A percentile compares a stretch with the other conserved stretches of the same genome.
Evolutionary conservation across 2,113 vertebrate species (phyloP).

Genomic region (Maccullochella peelii): DNA sequence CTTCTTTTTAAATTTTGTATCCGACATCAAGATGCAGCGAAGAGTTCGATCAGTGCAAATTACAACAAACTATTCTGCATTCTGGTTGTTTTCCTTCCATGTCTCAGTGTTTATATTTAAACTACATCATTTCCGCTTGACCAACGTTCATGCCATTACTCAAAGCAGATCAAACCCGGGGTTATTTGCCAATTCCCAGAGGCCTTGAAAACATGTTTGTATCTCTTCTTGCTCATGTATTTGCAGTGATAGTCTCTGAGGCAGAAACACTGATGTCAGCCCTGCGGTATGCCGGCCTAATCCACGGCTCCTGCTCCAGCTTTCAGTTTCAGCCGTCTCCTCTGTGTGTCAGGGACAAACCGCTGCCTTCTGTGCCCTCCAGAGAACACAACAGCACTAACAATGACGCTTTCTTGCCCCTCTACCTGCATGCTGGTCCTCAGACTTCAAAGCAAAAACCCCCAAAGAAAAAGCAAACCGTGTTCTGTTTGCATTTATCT

Average conservation of each 20-base stretch:
- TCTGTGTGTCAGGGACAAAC: constrained; percentile 40
- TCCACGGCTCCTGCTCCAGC: constrained; percentile 48
- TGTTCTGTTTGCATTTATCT: constrained; percentile 70
- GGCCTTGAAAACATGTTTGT: constrained; percentile 41
- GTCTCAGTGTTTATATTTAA: background rate
- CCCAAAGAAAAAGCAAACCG: constrained; percentile 46
- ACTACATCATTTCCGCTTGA: constrained; percentile 30
- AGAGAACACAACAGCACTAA: constrained; percentile 41
- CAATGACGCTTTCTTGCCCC: constrained; percentile 29
- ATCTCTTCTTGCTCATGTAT: constrained; percentile 26
- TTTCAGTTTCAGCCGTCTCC: constrained; percentile 14
- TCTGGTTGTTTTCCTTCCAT: constrained; percentile 3
- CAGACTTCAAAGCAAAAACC: constrained; percentile 62
- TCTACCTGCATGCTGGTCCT: constrained; percentile 60
- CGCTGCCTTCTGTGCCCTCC: constrained; percentile 28
- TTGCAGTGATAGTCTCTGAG: constrained; percentile 53
- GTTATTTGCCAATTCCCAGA: constrained; percentile 35
- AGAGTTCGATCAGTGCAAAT: constrained; percentile 10
- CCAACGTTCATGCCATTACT: constrained; percentile 41
- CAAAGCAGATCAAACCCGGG: constrained; percentile 37
- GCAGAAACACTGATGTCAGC: constrained; percentile 65
- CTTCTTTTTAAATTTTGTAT: background rate
- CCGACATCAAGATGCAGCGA: constrained; percentile 1
- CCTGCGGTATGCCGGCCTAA: constrained; percentile 54
- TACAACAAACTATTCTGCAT: background rate